Percentiles rank a stretch among this genome's conserved stretches.
Conservation (phyloP, 2,888 invertebrate genomes). For the Polymixis flavicincta region DNA sequence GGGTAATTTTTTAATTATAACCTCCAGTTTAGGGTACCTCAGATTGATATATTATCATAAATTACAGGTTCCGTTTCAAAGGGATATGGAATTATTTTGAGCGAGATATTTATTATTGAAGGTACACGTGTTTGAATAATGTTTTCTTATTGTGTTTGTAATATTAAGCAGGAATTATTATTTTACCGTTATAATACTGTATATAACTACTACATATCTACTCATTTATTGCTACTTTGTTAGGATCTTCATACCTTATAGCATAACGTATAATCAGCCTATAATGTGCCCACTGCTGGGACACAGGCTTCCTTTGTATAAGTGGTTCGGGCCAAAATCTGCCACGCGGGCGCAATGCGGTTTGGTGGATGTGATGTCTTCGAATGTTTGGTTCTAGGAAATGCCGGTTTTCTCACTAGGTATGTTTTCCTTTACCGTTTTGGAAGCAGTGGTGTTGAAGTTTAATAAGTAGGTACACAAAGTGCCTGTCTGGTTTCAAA, state of each 20-base stretch:
- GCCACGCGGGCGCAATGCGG: too few species aligned
- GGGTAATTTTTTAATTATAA: slow-evolving; percentile 83
- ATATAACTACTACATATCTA: neutral
- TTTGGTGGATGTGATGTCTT: too few species aligned
- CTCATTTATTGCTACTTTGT: neutral
- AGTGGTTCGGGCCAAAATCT: too few species aligned
- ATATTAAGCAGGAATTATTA: neutral
- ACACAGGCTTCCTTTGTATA: too few species aligned
- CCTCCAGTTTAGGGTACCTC: slow-evolving; percentile 67
- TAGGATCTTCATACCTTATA: neutral
- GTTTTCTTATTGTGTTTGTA: slow-evolving; percentile 15
- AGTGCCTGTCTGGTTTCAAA: too few species aligned
- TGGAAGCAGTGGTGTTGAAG: too few species aligned
- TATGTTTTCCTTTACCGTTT: too few species aligned
- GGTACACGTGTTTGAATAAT: slow-evolving; percentile 51
- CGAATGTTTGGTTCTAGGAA: too few species aligned
- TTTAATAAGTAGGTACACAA: too few species aligned
- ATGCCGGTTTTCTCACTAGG: too few species aligned
- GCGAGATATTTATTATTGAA: slow-evolving; percentile 53
- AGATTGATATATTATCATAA: slow-evolving; percentile 80
- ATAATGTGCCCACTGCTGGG: too few species aligned
- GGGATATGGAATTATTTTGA: slow-evolving; percentile 53
- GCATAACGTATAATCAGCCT: too few species aligned
- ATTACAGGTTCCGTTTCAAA: slow-evolving; percentile 73
- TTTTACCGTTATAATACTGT: slow-evolving; percentile 8